These are phyloP conservation scores for Phyllopteryx taeniolatus DNA, from an alignment of 2,113 vertebrate genomes.

Conservation along the genomic window DNA sequence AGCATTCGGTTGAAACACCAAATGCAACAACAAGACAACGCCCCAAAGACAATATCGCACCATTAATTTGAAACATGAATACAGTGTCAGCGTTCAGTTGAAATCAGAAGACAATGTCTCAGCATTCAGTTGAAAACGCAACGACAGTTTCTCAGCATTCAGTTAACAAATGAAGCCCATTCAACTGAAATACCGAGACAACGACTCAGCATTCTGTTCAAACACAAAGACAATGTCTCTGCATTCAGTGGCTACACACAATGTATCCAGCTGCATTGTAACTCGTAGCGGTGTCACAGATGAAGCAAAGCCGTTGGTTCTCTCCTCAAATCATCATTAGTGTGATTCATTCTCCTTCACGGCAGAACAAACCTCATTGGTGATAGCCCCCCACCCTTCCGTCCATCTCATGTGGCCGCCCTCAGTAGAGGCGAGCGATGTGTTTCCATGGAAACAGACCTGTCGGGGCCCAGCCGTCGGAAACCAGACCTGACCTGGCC, in stretches of 20 bases:
- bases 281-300: neutral
- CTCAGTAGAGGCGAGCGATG: constrained; percentile 45
- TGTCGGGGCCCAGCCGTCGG: constrained; percentile 58
- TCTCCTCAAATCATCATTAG: constrained; percentile 60
- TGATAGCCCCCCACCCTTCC: constrained; percentile 27
- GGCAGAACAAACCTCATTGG: constrained; percentile 42
- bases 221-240: too few species aligned
- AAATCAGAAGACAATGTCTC: too few species aligned
- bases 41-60: neutral
- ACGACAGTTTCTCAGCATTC: too few species aligned
- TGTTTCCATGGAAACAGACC: constrained; percentile 71
- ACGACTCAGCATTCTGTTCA: too few species aligned
- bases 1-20: neutral
- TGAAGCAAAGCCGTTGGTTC: constrained; percentile 16
- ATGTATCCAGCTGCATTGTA: too few species aligned
- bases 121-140: neutral
- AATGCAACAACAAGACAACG: neutral
- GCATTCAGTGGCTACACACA: too few species aligned
- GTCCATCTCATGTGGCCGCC: constrained; percentile 36
- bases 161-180: too few species aligned
- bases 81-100: neutral
- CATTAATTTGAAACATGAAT: neutral
- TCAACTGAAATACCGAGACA: too few species aligned
- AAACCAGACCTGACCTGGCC: constrained; percentile 50
- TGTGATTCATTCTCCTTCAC: constrained; percentile 55